Conservation (phyloP, 2,888 invertebrate genomes). For the Taenaris catops region DNA sequence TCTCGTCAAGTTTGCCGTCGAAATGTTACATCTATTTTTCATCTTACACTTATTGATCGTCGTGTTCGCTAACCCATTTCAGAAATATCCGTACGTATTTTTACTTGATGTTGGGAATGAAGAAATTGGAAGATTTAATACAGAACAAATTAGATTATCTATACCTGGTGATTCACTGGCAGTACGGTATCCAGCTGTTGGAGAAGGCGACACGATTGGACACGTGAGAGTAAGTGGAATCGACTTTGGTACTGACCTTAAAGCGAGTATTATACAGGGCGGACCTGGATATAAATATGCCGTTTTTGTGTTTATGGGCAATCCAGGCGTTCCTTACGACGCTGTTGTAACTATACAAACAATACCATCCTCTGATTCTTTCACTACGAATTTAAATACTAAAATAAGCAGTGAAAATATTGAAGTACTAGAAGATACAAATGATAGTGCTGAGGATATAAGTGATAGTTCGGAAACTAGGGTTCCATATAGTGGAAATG, state of each 20-base stretch:
- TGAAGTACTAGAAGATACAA: constrained; percentile 31
- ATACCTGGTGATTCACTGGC: constrained; percentile 65
- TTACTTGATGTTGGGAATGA: constrained; percentile 69
- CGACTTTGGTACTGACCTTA: constrained; percentile 63
- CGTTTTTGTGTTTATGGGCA: constrained; percentile 59
- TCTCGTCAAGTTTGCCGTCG: constrained; percentile 34
- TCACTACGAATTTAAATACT: not conserved
- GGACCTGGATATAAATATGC: constrained; percentile 69
- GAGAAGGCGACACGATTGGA: constrained; percentile 52
- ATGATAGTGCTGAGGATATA: constrained; percentile 35
- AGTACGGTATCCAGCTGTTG: constrained; percentile 58
- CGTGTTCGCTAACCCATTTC: constrained; percentile 50
- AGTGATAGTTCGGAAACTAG: constrained; percentile 24
- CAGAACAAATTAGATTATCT: constrained; percentile 61
- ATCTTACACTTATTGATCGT: constrained; percentile 36
- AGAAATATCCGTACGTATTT: constrained; percentile 66
- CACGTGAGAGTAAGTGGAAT: constrained; percentile 67
- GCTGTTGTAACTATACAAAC: constrained; percentile 61
- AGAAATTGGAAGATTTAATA: constrained; percentile 55
- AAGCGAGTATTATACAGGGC: constrained; percentile 62
- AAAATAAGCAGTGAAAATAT: constrained; percentile 5
- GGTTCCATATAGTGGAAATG: constrained; percentile 26
- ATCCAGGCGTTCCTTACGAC: constrained; percentile 52
- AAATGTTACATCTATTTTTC: constrained; percentile 49
- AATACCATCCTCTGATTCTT: constrained; percentile 28